Evolutionary conservation across 2,888 invertebrate genomes (phyloP).

Genomic region (Campoplex capitator): DNA sequence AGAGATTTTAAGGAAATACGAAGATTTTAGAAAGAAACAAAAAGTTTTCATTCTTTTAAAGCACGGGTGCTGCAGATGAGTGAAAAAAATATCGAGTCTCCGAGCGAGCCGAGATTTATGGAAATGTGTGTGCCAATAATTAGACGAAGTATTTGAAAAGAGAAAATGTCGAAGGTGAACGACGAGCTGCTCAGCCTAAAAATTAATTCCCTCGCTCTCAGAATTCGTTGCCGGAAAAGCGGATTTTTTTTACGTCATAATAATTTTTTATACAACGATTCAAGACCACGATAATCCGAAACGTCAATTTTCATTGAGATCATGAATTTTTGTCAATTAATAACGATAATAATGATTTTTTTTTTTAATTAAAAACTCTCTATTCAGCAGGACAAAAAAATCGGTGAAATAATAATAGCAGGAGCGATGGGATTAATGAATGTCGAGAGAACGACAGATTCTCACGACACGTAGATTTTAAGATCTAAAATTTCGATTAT

Average conservation of each 20-base stretch:
- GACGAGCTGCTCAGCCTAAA: conserved; percentile 49
- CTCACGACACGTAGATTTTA: conserved; percentile 18
- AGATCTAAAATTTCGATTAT: conserved; percentile 37
- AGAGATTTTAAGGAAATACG: conserved; percentile 26
- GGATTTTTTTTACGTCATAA: background rate
- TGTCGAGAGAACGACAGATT: conserved; percentile 27
- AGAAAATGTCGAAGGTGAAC: conserved; percentile 2
- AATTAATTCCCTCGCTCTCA: conserved; percentile 33
- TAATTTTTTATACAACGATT: background rate
- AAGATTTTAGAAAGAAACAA: conserved; percentile 50
- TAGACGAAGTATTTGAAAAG: conserved; percentile 45
- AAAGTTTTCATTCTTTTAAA: conserved; percentile 43
- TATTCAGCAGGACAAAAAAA: background rate
- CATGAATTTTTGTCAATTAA: background rate
- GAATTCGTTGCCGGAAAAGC: background rate
- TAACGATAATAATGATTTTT: background rate
- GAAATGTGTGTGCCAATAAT: conserved; percentile 62
- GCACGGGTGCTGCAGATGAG: conserved; percentile 13
- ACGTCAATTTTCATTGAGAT: background rate
- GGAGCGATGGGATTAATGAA: conserved; percentile 22
- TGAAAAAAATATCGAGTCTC: background rate
- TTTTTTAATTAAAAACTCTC: background rate
- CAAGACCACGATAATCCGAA: background rate
- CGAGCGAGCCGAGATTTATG: conserved; percentile 18
- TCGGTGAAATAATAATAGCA: background rate